Base-by-base conservation (phyloP, 2,888 invertebrate species). In the Machimus rusticus region DNA sequence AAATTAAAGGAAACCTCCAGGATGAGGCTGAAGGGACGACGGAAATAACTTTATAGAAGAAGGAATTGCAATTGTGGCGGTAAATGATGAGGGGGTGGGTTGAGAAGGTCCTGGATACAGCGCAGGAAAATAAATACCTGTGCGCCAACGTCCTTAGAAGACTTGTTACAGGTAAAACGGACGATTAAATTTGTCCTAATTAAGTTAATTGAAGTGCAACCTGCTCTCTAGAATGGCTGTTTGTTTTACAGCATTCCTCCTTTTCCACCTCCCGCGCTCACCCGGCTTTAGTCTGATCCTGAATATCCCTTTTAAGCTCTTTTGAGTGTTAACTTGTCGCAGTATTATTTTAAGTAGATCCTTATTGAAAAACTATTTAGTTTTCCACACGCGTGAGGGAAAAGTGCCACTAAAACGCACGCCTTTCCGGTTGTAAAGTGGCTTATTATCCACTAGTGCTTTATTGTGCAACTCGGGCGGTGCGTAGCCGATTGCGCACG, bases 1-100 rank as follows among this genome's bases (percentile, higher is more conserved):
- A 82, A 82, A 82, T 82, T 57, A 82, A 82, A 37, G 66, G 82
- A 57, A 82, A 82, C 82, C 82, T 66, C 46, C 28, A 66, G 34
- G 57, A 82, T 57, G 82, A 82, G 19, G 66, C 66, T 66, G 66
- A 82, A 37, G 82, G 9, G 34, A 34, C 28, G 57, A 37, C 76
- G 76, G 76, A 76, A 76, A 76, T 76, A 76, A 76, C 76, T 76
- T 76, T 76, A 76, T 76, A 76, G 66, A 66, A 23, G 66, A 66
- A 66, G 66, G 28, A 66, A 66, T 66, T 66, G 66, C 66, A 28
- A 66, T 66, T 66, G 66, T 66, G 66, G 66, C 66, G 16, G 51
- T 51, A 51, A 51, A 51, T 51, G 51, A 51, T 66, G 66, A n/a
- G n/a, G 55, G 9, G 66, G 23, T 12, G 6, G 6, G 14, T 39